phyloP scores from a whole-genome alignment of 2,797 vertebrate genomes.

The Mormyrops attenuatus region DNA sequence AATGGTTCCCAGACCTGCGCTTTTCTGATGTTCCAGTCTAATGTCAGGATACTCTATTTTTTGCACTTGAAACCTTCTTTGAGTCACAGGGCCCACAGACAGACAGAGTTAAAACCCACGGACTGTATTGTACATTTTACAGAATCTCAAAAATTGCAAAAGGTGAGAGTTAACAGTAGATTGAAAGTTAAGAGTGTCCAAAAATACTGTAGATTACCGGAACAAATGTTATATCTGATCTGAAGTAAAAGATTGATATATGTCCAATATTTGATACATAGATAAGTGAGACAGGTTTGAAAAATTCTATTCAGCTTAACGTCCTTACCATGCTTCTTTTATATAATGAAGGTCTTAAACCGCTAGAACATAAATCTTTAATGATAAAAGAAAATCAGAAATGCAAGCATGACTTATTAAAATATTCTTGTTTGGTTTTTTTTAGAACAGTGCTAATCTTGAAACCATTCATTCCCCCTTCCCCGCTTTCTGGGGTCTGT shows the following conservation, averaged over 20 bases:
- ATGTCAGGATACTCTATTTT: conserved; percentile 4
- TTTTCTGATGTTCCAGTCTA: conserved; percentile 3
- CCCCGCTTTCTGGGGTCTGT: neutral
- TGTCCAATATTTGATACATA: neutral
- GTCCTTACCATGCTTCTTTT: neutral
- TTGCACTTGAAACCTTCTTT: conserved; percentile 6
- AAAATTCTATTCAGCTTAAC: neutral
- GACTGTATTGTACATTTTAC: neutral
- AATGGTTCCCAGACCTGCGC: conserved; percentile 1
- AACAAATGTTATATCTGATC: neutral
- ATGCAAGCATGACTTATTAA: neutral
- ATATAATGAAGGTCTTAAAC: neutral
- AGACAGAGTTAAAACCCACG: conserved; percentile 3
- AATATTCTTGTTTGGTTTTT: neutral
- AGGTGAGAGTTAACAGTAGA: neutral
- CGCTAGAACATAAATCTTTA: neutral
- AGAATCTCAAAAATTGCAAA: neutral
- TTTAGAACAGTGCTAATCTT: neutral
- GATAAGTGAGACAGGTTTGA: neutral
- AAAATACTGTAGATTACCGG: neutral
- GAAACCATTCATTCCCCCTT: neutral
- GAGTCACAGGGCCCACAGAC: neutral
- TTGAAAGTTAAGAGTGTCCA: neutral
- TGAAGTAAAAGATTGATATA: neutral
- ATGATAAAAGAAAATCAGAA: neutral